Evolutionary conservation across 2,888 invertebrate genomes (phyloP), one percentile per base, ranked within the genome.

Genomic region (Pomacea canaliculata): DNA sequence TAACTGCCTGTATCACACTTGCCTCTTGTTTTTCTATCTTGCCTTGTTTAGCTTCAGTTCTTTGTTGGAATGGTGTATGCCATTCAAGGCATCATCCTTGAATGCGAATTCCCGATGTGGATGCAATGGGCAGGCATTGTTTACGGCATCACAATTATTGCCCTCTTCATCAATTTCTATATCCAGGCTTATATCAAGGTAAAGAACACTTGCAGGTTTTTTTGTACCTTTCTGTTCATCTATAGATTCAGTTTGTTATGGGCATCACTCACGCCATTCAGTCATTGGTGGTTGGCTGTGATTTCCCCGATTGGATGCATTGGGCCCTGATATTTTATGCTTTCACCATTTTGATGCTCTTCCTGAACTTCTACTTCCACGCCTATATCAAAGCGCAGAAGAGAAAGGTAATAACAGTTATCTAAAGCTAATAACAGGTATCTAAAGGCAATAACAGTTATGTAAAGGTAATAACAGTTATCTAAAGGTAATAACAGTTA

Each of bases 101-200:
- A 85, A 27, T 89, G 89, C 79, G 84, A 85, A 59, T 89, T 84
- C 79, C 89, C 89, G 63, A 77, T 81, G 56, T 89, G 88, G 86
- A 89, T 89, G 87, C 83, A 85, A 78, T 86, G 83, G 80, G 82
- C 85, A 7, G 87, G 85, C 18, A 80, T 89, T 4, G 94, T 95
- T 93, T 97, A 97, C 91, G 97, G 97, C 2, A 94, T 97, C 82
- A 95, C 97, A 94, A 97, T 97, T 94, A 96, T 96, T 93, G 95
- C 96, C 93, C 93, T 97, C 71, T 97, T 97, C 93, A 95, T 95
- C 90, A 96, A 97, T 91, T 97, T 97, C 93, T 97, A 97, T 93
- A 95, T 95, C 90, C 95, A 94, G 90, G 95, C 95, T 60, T 97
- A 97, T 92, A 83, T 87, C 78, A 85, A 86, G 82, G 83, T 84